Conservation (phyloP, 2,888 invertebrate genomes). For the Chydorus sphaericus region DNA sequence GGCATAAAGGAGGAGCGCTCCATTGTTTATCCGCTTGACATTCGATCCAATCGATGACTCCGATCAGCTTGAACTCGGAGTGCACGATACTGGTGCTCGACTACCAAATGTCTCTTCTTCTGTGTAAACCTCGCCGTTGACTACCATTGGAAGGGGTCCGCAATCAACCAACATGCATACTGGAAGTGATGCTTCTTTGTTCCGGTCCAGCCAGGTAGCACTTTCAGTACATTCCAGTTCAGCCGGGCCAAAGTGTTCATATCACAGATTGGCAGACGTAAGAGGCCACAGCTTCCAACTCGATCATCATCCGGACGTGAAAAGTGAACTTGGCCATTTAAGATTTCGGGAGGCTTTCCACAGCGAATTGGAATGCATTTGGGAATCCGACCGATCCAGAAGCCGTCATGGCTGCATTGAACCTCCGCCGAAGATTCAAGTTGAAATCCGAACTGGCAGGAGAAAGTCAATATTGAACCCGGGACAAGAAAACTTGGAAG, state of each 20-base stretch:
- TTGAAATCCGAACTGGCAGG: constrained; percentile 25
- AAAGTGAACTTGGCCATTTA: constrained; percentile 10
- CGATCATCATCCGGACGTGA: constrained; percentile 15
- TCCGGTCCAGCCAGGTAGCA: constrained; percentile 20
- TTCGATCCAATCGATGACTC: constrained; percentile 3
- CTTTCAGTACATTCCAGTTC: constrained; percentile 19
- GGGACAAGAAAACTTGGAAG: constrained; percentile 12
- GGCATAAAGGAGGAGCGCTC: constrained; percentile 17
- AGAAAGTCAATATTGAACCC: constrained; percentile 18
- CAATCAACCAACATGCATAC: constrained; percentile 20
- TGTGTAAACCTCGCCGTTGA: constrained; percentile 9
- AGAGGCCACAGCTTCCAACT: constrained; percentile 11
- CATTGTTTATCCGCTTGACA: constrained; percentile 17
- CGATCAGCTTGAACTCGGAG: constrained; percentile 13
- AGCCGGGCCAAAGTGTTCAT: constrained; percentile 20
- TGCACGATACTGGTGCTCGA: constrained; percentile 8
- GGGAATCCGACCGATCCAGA: constrained; percentile 18
- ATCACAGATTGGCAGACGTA: constrained; percentile 22
- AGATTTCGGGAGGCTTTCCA: constrained; percentile 16
- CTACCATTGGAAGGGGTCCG: constrained; percentile 14
- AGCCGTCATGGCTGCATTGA: constrained; percentile 22
- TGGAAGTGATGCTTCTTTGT: constrained; percentile 16
- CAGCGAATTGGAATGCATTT: constrained; percentile 21
- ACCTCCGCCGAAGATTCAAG: constrained; percentile 22
- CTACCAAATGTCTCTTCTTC: constrained; percentile 15